Evolutionary conservation across 1,140 invertebrate genomes (phyloP).

Genomic region (Limonius californicus): DNA sequence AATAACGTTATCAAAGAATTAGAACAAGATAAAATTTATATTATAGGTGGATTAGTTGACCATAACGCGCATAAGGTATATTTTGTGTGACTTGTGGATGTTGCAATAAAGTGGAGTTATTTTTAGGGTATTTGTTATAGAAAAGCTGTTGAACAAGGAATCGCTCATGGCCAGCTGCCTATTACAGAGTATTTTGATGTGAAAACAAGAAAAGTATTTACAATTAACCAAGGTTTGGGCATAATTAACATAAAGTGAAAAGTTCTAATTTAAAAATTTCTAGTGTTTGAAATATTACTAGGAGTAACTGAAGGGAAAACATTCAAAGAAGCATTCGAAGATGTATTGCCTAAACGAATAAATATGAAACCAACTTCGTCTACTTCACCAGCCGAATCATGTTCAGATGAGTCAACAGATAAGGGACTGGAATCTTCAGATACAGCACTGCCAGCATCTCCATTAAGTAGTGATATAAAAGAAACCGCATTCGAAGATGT

Average conservation of each 20-base stretch:
- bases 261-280: no score
- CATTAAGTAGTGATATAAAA: no score
- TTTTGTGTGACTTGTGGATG: neutral
- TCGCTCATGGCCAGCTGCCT: conserved; percentile 83
- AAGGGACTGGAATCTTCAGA: no score
- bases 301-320: conserved; percentile 69
- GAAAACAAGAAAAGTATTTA: conserved; percentile 91
- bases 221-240: conserved; percentile 86
- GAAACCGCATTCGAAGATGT: conserved; percentile 79
- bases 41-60: conserved; percentile 97
- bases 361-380: conserved; percentile 31
- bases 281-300: conserved; percentile 90
- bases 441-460: no score
- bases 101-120: neutral
- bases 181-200: conserved; percentile 88
- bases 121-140: conserved; percentile 80
- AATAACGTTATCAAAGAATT: conserved; percentile 78
- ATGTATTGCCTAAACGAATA: conserved; percentile 71
- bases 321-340: conserved; percentile 83
- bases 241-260: no score
- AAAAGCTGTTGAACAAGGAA: conserved; percentile 71
- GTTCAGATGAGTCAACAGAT: no score
- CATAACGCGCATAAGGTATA: conserved; percentile 92
- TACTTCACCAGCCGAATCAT: no score
- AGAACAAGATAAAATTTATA: conserved; percentile 76